Evolutionary conservation across 1,140 invertebrate species (phyloP), one percentile per base, ranked within the genome.

Genomic region (Wasmannia auropunctata): DNA sequence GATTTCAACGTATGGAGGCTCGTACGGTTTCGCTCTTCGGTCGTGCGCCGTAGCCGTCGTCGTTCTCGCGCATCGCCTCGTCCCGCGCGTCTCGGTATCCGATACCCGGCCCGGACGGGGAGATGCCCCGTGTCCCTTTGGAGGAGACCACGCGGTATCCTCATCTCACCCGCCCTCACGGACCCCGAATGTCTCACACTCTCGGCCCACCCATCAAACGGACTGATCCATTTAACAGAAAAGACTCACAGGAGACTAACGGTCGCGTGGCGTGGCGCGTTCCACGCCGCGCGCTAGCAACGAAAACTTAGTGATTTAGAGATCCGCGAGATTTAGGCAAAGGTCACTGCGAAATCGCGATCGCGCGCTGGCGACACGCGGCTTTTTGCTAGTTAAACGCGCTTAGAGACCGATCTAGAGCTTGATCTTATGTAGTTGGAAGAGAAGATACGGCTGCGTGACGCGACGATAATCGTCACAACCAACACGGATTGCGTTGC

Each of bases 271-370:
- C 58, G n/a, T n/a, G n/a, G n/a, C n/a, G n/a, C n/a, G 60, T 79
- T 16, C n/a, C 43, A 6, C n/a, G 25, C 31, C 74, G 34, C 43
- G 83, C 74, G 74, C 56, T 85, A 79, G 70, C 72, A 75, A 76
- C 81, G 70, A 77, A 85, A 85, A 49, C n/a, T 25, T 76, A 85
- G 70, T 31, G 46, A 79, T 85, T 74, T 60, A 56, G n/a, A 79
- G 58, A 51, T 51, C 19, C 65, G 54, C 43, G 56, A 67, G 40
- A 69, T 75, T 56, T 28, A 34, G 69, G n/a, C 69, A 84, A 74
- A 75, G 51, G 51, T 72, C 67, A 84, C 67, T 43, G 70, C 80
- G 54, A 84, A 75, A 60, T 72, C 37, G 70, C 72, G 37, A 60
- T 60, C 34, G 34, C 43, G 43, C 76, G 43, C 25, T 19, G 28